phyloP scores from a whole-genome alignment of 2,888 invertebrate genomes.

The Ptychoptera contaminata region DNA sequence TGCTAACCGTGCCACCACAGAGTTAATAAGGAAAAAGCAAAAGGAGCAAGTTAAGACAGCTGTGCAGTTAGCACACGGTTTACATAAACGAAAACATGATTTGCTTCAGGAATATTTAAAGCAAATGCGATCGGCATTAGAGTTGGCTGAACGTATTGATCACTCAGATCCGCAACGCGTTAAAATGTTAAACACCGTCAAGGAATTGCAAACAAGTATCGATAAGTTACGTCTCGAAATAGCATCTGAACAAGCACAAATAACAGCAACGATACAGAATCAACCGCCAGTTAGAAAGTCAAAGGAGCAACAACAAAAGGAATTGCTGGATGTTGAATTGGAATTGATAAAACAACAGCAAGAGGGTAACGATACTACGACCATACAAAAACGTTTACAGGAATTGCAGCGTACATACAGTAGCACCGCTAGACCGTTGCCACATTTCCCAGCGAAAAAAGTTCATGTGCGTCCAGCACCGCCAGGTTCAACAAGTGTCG shows the following conservation, averaged over 20 bases:
- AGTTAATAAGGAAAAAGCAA: constrained; percentile 53
- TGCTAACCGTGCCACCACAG: constrained; percentile 43
- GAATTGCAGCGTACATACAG: constrained; percentile 42
- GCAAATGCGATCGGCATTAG: constrained; percentile 70
- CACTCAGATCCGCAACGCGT: constrained; percentile 58
- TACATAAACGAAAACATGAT: constrained; percentile 72
- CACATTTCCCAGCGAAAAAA: constrained; percentile 13
- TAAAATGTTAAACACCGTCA: constrained; percentile 62
- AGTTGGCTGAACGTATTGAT: constrained; percentile 61
- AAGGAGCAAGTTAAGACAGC: constrained; percentile 61
- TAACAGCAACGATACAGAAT: constrained; percentile 27
- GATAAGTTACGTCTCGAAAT: constrained; percentile 37
- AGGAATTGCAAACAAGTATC: constrained; percentile 66
- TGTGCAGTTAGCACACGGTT: constrained; percentile 58
- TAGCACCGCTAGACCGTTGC: constrained; percentile 10
- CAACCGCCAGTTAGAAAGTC: constrained; percentile 40
- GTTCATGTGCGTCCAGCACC: constrained; percentile 21
- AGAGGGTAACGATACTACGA: constrained; percentile 71
- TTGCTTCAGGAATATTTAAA: constrained; percentile 78
- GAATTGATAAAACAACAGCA: constrained; percentile 81
- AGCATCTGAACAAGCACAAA: constrained; percentile 27
- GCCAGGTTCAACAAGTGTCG: constrained; percentile 41
- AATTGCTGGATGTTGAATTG: constrained; percentile 78
- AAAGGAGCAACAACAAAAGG: constrained; percentile 71
- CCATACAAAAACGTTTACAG: constrained; percentile 57